Base-by-base conservation (phyloP, 2,113 vertebrate species). In the Cyanoliseus patagonus region DNA sequence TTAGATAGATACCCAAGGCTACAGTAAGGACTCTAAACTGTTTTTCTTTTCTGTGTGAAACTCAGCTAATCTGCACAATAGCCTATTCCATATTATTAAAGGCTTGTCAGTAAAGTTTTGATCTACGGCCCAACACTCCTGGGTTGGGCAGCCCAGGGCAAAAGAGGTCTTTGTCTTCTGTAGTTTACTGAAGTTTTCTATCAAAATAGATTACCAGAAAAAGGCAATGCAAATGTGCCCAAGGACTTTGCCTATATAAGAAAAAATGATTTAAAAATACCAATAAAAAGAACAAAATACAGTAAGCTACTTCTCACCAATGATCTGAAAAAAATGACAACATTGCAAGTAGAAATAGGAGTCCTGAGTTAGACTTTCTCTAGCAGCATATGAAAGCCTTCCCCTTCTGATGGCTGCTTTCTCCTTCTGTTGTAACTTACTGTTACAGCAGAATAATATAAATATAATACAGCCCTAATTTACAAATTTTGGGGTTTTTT, bases 21-120 rank as follows among this genome's bases (percentile, higher is more conserved):
- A 74, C 20, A 42, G 5, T 42, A 63, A 55, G 17, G 22, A 33
- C 31, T 31, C 16, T 55, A 75, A 91, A 93, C 67, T 16, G n/a
- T 41, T 67, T 69, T 66, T 57, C 39, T 72, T 90, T 66, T 49
- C 47, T 37, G 2, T 51, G 24, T 82, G 69, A 92, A 92, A 88
- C 62, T 66, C 57, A 77, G 30, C 33, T 67, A 47, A 84, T 84
- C 51, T 74, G 51, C 73, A 81, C 81, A 89, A 89, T 22, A 75
- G 28, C 74, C 30, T 78, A 13, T 53, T 89, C 74, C 74, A 31
- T 42, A 78, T 94, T 94, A 82, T 87, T 87, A 78, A 82, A 87
- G 64, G 53, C 17, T 92, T 92, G 63, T 78, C 67, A 41, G 42
- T 57, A 87, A 94, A 89, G 66, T 66, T 91, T 95, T 91, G 81